Evolutionary conservation across 2,888 invertebrate genomes (phyloP).

Genomic region (Amphipyra berbera): DNA sequence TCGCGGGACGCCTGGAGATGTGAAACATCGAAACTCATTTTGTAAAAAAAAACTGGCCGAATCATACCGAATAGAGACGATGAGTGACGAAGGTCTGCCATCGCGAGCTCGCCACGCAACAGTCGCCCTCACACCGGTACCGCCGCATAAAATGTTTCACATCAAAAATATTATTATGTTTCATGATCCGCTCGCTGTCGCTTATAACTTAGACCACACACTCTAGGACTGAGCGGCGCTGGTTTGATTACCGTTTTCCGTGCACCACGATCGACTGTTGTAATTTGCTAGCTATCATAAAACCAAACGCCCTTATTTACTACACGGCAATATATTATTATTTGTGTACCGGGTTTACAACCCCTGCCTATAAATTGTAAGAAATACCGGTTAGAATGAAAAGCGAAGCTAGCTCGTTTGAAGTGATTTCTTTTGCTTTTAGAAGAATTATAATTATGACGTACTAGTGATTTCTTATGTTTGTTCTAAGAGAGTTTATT

Average conservation of each 20-base stretch:
- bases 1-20: no score
- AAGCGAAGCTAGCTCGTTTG: conserved; percentile 11
- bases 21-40: no score
- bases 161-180: no score
- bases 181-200: conserved; percentile 13
- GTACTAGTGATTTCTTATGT: no score
- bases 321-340: conserved; percentile 63
- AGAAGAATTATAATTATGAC: no score
- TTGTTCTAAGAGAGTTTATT: no score
- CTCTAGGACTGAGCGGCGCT: conserved; percentile 60
- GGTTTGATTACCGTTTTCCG: conserved; percentile 81
- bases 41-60: no score
- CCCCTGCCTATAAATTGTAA: conserved; percentile 44
- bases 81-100: no score
- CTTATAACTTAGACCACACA: conserved; percentile 31
- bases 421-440: conserved; percentile 22
- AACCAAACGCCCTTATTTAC: conserved; percentile 70
- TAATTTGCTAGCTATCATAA: conserved; percentile 81
- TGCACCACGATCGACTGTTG: conserved; percentile 75
- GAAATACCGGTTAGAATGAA: conserved; percentile 38
- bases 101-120: no score
- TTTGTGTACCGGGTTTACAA: conserved; percentile 47
- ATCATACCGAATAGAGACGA: no score
- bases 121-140: no score
- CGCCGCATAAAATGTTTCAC: no score